Evolutionary conservation across 2,888 invertebrate genomes (phyloP).

Genomic region (Rutpela maculata): DNA sequence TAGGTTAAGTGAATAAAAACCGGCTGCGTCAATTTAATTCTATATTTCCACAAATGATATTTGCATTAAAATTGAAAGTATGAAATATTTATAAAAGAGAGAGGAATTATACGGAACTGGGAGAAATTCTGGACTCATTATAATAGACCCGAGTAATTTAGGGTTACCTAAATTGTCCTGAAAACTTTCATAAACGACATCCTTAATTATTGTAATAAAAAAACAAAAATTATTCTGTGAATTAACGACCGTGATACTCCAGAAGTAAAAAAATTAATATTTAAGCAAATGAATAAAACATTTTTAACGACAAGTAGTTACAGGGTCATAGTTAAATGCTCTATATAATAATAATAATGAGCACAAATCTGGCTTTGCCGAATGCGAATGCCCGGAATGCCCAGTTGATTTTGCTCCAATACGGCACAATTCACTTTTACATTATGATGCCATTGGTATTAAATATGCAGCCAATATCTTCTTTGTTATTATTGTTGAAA

Average conservation of each 20-base stretch:
- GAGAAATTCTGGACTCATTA: conserved; percentile 13
- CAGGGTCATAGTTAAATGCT: no score
- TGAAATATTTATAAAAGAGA: conserved; percentile 15
- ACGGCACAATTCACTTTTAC: no score
- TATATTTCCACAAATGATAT: conserved; percentile 28
- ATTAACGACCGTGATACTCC: conserved; percentile 1
- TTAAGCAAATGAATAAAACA: no score
- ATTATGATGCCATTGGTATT: no score
- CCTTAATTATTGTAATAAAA: conserved; percentile 17
- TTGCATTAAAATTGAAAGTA: conserved; percentile 25
- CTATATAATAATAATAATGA: no score
- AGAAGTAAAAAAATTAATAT: no score
- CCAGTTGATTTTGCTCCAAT: no score
- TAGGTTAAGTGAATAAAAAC: conserved; percentile 28
- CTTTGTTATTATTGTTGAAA: no score
- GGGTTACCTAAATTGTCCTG: conserved; percentile 5
- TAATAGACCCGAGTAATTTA: neutral
- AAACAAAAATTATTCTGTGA: conserved; percentile 6
- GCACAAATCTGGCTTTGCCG: no score
- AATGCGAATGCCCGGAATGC: no score
- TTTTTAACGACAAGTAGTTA: no score
- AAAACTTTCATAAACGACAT: conserved; percentile 25
- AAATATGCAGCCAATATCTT: no score
- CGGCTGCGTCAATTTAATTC: conserved; percentile 13
- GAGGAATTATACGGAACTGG: conserved; percentile 21